A percentile compares a stretch with the other conserved stretches of the same genome.
Evolutionary conservation across 2,888 invertebrate genomes (phyloP).

Genomic region (Cylloceria caligata): DNA sequence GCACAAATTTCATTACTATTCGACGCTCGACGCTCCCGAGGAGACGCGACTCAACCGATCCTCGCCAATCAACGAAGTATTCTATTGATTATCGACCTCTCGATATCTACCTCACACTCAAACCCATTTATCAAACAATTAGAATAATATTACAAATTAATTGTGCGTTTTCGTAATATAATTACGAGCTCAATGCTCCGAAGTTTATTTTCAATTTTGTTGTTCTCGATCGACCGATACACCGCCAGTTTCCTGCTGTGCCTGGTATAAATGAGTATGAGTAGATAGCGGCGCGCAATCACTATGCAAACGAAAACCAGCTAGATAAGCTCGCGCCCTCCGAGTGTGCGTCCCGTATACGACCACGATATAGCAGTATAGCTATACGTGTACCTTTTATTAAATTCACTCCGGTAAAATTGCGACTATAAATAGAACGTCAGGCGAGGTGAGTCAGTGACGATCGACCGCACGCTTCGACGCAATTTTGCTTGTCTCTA

Average conservation of each 20-base stretch:
- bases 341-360: constrained; percentile 24
- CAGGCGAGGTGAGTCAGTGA: constrained; percentile 57
- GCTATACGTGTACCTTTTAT: constrained; percentile 54
- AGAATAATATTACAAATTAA: too few species aligned
- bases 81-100: background rate
- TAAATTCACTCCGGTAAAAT: constrained; percentile 51
- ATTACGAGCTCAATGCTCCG: constrained; percentile 10
- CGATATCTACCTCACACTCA: too few species aligned
- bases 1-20: constrained; percentile 53
- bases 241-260: constrained; percentile 3
- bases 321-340: constrained; percentile 23
- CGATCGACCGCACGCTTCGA: constrained; percentile 16
- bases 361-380: constrained; percentile 8
- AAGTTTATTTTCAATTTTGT: constrained; percentile 10
- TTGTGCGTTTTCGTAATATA: background rate
- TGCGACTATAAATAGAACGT: constrained; percentile 60
- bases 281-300: constrained; percentile 46
- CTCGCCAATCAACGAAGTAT: constrained; percentile 31
- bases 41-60: constrained; percentile 17
- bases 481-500: constrained; percentile 24
- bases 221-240: constrained; percentile 13
- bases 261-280: constrained; percentile 30
- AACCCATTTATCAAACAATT: too few species aligned
- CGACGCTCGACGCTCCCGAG: constrained; percentile 2
- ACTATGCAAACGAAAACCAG: constrained; percentile 62